These are phyloP conservation scores for Nemapogon koenigi DNA, from an alignment of 2,888 invertebrate genomes.

Conservation along the genomic window DNA sequence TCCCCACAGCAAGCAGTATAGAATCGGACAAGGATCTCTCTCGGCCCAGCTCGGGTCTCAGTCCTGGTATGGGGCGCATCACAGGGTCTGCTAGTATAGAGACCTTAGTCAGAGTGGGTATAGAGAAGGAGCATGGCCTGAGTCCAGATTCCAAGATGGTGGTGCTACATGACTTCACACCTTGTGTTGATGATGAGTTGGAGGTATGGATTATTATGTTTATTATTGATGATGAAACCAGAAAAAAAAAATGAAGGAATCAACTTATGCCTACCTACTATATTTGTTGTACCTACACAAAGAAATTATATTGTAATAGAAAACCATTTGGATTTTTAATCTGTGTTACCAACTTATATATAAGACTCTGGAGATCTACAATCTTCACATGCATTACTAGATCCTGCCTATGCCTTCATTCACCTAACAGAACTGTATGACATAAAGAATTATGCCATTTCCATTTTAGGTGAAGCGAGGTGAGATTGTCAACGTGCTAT, in stretches of 20 bases:
- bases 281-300: no score
- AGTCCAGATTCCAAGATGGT: constrained; percentile 96
- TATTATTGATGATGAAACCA: no score
- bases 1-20: constrained; percentile 75
- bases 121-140: constrained; percentile 90
- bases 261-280: no score
- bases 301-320: no score
- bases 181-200: constrained; percentile 93
- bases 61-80: constrained; percentile 88
- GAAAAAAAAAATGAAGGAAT: no score
- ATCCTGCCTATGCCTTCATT: no score
- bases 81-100: constrained; percentile 95
- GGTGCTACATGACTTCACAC: constrained; percentile 91
- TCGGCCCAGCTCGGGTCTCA: constrained; percentile 66
- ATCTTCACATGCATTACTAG: neutral
- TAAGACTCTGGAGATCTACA: no score
- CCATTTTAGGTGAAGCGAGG: constrained; percentile 75
- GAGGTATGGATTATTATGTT: constrained; percentile 59
- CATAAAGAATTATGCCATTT: no score
- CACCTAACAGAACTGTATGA: no score
- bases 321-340: no score
- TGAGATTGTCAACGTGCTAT: constrained; percentile 92
- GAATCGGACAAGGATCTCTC: constrained; percentile 80
- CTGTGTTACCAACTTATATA: no score
- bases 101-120: constrained; percentile 86